Evolutionary conservation across 2,113 vertebrate species (phyloP).

Genomic region (Philantomba maxwellii): DNA sequence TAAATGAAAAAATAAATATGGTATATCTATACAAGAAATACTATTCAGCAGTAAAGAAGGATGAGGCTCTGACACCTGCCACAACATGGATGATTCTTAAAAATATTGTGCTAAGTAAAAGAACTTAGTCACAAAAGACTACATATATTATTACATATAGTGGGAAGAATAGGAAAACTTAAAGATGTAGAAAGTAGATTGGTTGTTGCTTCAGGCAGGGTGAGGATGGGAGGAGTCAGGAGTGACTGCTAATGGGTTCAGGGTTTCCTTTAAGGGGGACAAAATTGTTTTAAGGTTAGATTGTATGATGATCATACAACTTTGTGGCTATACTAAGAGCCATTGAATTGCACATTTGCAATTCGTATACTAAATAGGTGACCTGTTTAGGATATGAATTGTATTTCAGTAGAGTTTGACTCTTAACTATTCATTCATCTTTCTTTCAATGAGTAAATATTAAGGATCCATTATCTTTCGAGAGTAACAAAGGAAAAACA

Average conservation of each 20-base stretch:
- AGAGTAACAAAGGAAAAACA: background rate
- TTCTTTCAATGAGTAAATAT: background rate
- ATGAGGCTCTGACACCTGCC: background rate
- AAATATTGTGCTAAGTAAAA: background rate
- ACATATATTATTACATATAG: background rate
- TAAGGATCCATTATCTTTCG: background rate
- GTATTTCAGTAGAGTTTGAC: background rate
- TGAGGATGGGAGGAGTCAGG: background rate
- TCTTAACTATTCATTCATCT: background rate
- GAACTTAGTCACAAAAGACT: background rate
- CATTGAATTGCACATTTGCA: background rate
- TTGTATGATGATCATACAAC: background rate
- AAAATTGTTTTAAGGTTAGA: background rate
- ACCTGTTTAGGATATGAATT: background rate
- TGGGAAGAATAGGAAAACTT: background rate
- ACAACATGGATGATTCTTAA: background rate
- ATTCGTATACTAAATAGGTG: background rate
- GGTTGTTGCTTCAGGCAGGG: background rate
- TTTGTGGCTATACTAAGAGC: background rate
- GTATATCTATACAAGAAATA: background rate
- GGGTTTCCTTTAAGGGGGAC: background rate
- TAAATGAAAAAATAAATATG: background rate
- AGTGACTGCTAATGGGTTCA: background rate
- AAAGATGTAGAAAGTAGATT: background rate
- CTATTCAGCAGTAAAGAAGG: background rate